Percentiles rank a stretch among this genome's conserved stretches.
Conservation (phyloP, 2,888 invertebrate genomes). For the Diadromus collaris region DNA sequence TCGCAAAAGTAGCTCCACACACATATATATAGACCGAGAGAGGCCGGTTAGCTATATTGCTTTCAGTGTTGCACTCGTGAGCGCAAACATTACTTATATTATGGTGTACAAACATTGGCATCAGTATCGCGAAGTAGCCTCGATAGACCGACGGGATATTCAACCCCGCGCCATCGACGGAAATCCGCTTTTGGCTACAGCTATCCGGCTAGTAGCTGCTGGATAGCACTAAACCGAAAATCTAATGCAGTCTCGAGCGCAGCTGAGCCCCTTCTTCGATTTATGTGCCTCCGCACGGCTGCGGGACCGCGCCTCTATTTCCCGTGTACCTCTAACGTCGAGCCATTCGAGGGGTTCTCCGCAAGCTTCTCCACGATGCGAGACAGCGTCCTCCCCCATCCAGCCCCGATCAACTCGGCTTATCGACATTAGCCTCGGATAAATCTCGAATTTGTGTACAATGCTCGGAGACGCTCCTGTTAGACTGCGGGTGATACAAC, state of each 20-base stretch:
- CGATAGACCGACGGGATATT: conserved; percentile 17
- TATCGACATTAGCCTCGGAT: conserved; percentile 56
- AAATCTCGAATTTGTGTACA: conserved; percentile 55
- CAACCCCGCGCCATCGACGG: background rate
- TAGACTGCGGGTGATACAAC: conserved; percentile 2
- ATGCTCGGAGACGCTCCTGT: conserved; percentile 27
- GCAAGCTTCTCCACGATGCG: conserved; percentile 19
- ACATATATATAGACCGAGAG: background rate
- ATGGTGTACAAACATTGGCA: conserved; percentile 27
- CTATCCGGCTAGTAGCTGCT: conserved; percentile 9
- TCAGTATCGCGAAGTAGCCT: conserved; percentile 24
- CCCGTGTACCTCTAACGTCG: conserved; percentile 30
- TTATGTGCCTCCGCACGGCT: conserved; percentile 41
- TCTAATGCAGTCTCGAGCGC: conserved; percentile 52
- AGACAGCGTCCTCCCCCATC: background rate
- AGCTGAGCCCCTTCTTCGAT: conserved; percentile 55
- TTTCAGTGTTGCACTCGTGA: conserved; percentile 8
- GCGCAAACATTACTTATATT: conserved; percentile 16
- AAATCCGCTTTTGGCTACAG: conserved; percentile 13
- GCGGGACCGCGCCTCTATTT: conserved; percentile 16
- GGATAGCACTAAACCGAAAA: conserved; percentile 49
- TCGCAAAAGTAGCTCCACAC: conserved; percentile 14
- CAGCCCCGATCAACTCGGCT: conserved; percentile 48
- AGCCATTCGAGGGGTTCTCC: conserved; percentile 20
- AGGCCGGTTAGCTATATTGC: background rate